Percentiles rank a stretch among this genome's conserved stretches.
Conservation (phyloP, 2,797 vertebrate species). For the Centroberyx gerrardi region DNA sequence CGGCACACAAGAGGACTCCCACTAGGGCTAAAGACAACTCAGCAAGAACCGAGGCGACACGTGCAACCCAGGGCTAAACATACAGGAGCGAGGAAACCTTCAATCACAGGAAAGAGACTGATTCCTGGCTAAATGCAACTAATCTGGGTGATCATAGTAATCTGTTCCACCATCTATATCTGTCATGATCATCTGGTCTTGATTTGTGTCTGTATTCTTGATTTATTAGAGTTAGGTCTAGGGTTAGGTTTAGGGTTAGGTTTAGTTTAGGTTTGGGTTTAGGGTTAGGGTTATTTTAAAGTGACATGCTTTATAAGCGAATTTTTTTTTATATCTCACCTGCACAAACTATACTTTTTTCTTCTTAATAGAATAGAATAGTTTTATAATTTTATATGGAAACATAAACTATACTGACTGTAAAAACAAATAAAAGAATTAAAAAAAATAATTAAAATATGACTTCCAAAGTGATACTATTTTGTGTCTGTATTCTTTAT, state of each 20-base stretch:
- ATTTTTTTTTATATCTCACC: too few species aligned
- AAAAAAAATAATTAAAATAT: too few species aligned
- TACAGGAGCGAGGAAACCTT: constrained; percentile 9
- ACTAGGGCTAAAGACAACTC: constrained; percentile 48
- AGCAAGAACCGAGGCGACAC: constrained; percentile 35
- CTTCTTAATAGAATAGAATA: neutral
- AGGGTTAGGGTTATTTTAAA: too few species aligned
- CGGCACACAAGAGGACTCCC: constrained; percentile 44
- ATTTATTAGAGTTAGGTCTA: too few species aligned
- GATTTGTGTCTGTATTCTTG: neutral
- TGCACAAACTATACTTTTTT: too few species aligned
- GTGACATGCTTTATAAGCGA: too few species aligned
- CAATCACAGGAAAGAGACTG: constrained; percentile 4
- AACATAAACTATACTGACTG: neutral
- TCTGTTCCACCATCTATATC: neutral
- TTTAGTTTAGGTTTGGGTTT: too few species aligned
- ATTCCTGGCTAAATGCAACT: neutral
- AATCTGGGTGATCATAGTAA: neutral
- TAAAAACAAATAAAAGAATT: neutral
- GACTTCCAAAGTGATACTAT: too few species aligned
- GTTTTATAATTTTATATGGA: neutral
- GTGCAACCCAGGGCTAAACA: neutral
- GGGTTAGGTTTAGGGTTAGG: too few species aligned
- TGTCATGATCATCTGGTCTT: neutral
- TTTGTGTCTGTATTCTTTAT: too few species aligned